These are phyloP conservation scores for Lordiphosa fenestrarum DNA, from an alignment of 2,888 invertebrate species.

Conservation along the genomic window DNA sequence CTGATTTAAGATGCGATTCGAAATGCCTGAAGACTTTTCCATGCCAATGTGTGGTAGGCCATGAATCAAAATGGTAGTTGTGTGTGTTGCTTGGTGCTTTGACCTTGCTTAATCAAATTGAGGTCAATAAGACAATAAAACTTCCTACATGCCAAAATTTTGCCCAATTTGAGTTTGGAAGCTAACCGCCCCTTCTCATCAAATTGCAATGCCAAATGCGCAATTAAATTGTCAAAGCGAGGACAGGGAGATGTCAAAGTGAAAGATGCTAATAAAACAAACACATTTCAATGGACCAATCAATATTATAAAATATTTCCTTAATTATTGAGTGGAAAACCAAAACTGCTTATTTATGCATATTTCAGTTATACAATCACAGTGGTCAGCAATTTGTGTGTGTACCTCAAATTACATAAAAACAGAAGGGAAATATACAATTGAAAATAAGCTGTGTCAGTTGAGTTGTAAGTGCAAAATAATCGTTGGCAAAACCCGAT, in stretches of 20 bases:
- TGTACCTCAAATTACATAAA: slow-evolving; percentile 10
- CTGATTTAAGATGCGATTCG: slow-evolving; percentile 13
- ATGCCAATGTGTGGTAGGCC: slow-evolving; percentile 4
- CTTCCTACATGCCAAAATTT: slow-evolving; percentile 53
- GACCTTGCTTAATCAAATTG: slow-evolving; percentile 60
- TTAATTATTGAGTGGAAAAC: slow-evolving; percentile 39
- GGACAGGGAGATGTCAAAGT: slow-evolving; percentile 14
- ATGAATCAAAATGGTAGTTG: slow-evolving; percentile 15
- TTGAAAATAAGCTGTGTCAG: slow-evolving; percentile 7
- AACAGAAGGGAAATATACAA: neutral
- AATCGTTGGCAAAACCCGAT: slow-evolving; percentile 1
- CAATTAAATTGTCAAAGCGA: slow-evolving; percentile 66
- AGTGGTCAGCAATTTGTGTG: slow-evolving; percentile 9
- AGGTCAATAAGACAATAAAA: slow-evolving; percentile 64
- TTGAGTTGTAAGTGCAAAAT: neutral
- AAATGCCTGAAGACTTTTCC: slow-evolving; percentile 12
- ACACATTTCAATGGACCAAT: neutral
- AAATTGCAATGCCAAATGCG: slow-evolving; percentile 63
- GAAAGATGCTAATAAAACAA: slow-evolving; percentile 24
- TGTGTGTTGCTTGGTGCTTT: slow-evolving; percentile 18
- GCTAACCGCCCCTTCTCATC: slow-evolving; percentile 19
- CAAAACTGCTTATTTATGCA: slow-evolving; percentile 50
- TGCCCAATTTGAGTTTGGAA: slow-evolving; percentile 15
- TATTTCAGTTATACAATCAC: slow-evolving; percentile 11
- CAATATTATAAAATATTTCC: neutral